Evolutionary conservation across 2,797 vertebrate species (phyloP).

Genomic region (Micropoecilia bifurca): DNA sequence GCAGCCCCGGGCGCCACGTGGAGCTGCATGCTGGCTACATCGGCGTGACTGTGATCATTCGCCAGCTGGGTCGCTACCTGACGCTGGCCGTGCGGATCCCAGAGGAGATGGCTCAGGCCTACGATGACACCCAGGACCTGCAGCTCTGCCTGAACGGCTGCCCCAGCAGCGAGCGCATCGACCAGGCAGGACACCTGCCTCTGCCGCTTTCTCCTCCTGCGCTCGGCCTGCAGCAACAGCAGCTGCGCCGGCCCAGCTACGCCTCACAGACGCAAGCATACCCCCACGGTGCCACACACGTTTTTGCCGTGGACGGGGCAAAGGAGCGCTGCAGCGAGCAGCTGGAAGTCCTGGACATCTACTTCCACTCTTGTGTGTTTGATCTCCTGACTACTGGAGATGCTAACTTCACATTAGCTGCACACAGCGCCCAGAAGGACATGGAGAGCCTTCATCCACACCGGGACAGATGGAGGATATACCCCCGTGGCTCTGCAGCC

Average conservation of each 20-base stretch:
- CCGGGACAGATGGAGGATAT: constrained; percentile 92
- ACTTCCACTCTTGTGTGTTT: constrained; percentile 96
- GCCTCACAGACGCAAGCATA: constrained; percentile 64
- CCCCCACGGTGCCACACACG: constrained; percentile 49
- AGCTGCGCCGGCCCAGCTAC: constrained; percentile 59
- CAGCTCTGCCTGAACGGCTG: constrained; percentile 96
- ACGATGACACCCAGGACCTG: constrained; percentile 92
- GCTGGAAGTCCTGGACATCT: constrained; percentile 93
- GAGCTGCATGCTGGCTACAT: constrained; percentile 94
- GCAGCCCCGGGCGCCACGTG: constrained; percentile 85
- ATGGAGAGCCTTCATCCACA: constrained; percentile 92
- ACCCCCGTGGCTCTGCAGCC: constrained; percentile 76
- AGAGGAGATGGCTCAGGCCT: constrained; percentile 88
- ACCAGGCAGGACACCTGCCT: constrained; percentile 82
- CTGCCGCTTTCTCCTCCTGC: constrained; percentile 79
- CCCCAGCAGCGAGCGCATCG: constrained; percentile 90
- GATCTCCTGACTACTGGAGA: constrained; percentile 97
- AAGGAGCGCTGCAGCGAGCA: constrained; percentile 88
- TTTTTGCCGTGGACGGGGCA: constrained; percentile 88
- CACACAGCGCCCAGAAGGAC: constrained; percentile 92
- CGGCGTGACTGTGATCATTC: constrained; percentile 91
- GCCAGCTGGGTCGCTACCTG: constrained; percentile 93
- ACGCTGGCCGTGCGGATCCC: constrained; percentile 94
- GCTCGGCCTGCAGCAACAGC: constrained; percentile 76
- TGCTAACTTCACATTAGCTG: constrained; percentile 92